Evolutionary conservation across 2,113 vertebrate genomes (phyloP).

Genomic region (Phaethon lepturus): DNA sequence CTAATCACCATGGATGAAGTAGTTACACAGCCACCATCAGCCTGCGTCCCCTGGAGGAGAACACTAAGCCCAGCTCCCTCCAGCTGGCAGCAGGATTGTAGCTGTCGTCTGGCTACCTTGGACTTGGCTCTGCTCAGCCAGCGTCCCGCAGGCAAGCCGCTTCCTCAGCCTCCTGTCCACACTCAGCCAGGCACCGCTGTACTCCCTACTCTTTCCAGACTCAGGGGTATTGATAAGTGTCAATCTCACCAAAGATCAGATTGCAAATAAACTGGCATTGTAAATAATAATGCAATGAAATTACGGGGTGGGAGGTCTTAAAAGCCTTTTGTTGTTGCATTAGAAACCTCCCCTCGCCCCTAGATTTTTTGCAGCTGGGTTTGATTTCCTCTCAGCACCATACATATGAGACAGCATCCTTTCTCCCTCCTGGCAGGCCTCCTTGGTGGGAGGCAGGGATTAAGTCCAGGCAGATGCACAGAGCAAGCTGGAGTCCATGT

Average conservation of each 20-base stretch:
- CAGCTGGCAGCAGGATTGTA: not conserved
- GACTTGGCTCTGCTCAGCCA: not conserved
- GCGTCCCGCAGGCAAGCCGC: not conserved
- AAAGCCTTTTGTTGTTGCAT: not conserved
- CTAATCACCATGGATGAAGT: not conserved
- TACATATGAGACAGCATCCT: not conserved
- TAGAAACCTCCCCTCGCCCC: not conserved
- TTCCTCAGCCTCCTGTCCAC: not conserved
- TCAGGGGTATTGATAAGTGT: accelerated
- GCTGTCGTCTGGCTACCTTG: not conserved
- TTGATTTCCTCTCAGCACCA: not conserved
- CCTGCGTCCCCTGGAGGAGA: not conserved
- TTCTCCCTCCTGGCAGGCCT: not conserved
- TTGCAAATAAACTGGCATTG: not conserved
- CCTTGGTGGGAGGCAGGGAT: not conserved
- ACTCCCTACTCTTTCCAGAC: not conserved
- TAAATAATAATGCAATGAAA: not conserved
- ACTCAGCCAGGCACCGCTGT: not conserved
- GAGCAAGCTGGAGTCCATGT: not conserved
- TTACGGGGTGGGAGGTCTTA: not conserved
- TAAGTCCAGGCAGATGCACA: not conserved
- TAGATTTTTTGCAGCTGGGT: not conserved
- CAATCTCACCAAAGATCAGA: not conserved
- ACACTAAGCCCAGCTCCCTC: not conserved
- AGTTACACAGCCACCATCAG: not conserved